These are phyloP conservation scores for Odontocerum albicorne DNA, from an alignment of 2,888 invertebrate species.

Conservation along the genomic window DNA sequence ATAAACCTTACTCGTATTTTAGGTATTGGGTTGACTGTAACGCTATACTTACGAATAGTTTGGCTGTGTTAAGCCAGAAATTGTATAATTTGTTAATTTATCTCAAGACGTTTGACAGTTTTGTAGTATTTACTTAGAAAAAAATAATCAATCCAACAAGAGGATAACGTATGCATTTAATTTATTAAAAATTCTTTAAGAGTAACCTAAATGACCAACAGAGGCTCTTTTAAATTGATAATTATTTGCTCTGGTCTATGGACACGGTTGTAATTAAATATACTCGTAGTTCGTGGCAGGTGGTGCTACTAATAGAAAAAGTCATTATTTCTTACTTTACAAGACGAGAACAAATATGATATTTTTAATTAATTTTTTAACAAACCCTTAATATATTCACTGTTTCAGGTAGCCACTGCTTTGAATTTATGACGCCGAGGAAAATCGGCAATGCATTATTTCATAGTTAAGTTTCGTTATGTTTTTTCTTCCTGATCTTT, in stretches of 20 bases:
- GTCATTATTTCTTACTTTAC: slow-evolving; percentile 31
- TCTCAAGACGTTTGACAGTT: slow-evolving; percentile 31
- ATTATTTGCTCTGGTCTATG: slow-evolving; percentile 1
- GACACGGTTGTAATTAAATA: slow-evolving; percentile 13
- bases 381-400: slow-evolving; percentile 28
- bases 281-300: slow-evolving; percentile 20
- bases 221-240: slow-evolving; percentile 16
- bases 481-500: too few species aligned
- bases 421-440: not conserved
- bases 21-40: slow-evolving; percentile 15
- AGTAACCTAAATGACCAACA: slow-evolving; percentile 22
- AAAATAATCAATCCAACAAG: slow-evolving; percentile 17
- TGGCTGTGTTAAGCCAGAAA: slow-evolving; percentile 24
- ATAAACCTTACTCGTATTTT: too few species aligned
- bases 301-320: slow-evolving; percentile 28
- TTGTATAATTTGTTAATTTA: slow-evolving; percentile 35
- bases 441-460: too few species aligned
- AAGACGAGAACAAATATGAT: slow-evolving; percentile 29
- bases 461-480: too few species aligned
- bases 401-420: slow-evolving; percentile 18
- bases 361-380: slow-evolving; percentile 20
- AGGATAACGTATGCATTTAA: slow-evolving; percentile 19
- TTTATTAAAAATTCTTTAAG: slow-evolving; percentile 23
- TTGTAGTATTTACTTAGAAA: slow-evolving; percentile 17
- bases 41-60: slow-evolving; percentile 8